Evolutionary conservation across 1,140 invertebrate species (phyloP).

Genomic region (Charaxes varanes): DNA sequence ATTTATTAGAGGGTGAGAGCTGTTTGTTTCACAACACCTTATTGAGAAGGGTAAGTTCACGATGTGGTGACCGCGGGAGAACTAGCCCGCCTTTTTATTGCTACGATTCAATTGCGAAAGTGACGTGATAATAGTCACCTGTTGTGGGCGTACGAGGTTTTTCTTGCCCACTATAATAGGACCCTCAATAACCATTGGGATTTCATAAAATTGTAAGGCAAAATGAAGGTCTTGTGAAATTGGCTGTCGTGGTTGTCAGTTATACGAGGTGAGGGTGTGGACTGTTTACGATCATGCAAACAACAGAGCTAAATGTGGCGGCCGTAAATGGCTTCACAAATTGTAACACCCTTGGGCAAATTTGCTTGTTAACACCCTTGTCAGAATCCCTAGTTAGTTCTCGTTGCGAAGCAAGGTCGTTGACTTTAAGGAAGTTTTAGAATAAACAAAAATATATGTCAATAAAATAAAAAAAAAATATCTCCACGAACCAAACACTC

Average conservation of each 20-base stretch:
- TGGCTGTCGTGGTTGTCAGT: constrained; percentile 35
- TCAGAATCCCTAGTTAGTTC: too few species aligned
- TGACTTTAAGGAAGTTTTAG: constrained; percentile 5
- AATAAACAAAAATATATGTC: too few species aligned
- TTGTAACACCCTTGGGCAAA: constrained; percentile 44
- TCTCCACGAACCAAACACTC: too few species aligned
- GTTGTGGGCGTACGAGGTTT: constrained; percentile 40
- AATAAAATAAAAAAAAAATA: too few species aligned
- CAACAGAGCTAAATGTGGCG: constrained; percentile 55
- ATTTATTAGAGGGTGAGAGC: too few species aligned
- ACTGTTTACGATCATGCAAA: constrained; percentile 58
- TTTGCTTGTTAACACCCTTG: constrained; percentile 50
- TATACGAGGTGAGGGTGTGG: constrained; percentile 41
- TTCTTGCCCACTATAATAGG: constrained; percentile 28
- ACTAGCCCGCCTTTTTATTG: constrained; percentile 48
- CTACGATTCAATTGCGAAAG: constrained; percentile 46
- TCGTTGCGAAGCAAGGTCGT: background rate
- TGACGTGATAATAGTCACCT: constrained; percentile 59
- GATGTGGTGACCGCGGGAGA: constrained; percentile 28
- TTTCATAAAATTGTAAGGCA: background rate
- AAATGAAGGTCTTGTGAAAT: constrained; percentile 25
- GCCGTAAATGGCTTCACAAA: constrained; percentile 53
- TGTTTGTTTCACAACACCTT: too few species aligned
- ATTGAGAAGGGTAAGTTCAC: constrained; percentile 24
- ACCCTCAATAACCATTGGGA: constrained; percentile 17